phyloP scores from a whole-genome alignment of 2,113 vertebrate genomes.

The Narcine bancroftii region DNA sequence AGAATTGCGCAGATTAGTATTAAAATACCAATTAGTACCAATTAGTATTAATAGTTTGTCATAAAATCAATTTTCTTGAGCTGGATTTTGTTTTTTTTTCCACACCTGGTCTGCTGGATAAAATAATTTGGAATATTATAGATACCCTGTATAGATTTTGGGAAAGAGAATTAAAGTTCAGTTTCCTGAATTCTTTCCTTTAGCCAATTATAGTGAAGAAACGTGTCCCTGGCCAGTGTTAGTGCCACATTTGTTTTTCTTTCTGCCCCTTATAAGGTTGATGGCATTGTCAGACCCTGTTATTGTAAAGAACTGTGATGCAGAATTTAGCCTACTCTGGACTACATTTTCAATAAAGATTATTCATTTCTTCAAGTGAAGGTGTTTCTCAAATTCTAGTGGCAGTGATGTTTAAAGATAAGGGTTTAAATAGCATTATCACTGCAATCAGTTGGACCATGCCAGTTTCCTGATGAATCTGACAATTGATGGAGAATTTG shows the following conservation, averaged over 20 bases:
- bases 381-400: too few relatives aligned
- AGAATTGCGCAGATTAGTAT: neutral
- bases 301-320: too few relatives aligned
- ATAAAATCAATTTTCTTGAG: neutral
- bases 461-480: too few relatives aligned
- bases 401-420: too few relatives aligned
- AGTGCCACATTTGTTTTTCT: too few relatives aligned
- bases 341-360: too few relatives aligned
- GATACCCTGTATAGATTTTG: neutral
- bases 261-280: too few relatives aligned
- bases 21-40: neutral
- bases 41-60: neutral
- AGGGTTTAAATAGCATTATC: too few relatives aligned
- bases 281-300: too few relatives aligned
- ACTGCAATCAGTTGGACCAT: too few relatives aligned
- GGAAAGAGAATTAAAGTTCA: neutral
- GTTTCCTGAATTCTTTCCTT: neutral
- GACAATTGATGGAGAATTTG: neutral
- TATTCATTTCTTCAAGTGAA: too few relatives aligned
- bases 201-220: neutral
- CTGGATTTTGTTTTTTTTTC: neutral
- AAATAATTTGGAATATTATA: neutral
- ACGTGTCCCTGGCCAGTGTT: neutral
- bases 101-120: neutral
- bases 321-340: too few relatives aligned